phyloP scores from a whole-genome alignment of 2,797 vertebrate species.

The Muscicapa comitata region DNA sequence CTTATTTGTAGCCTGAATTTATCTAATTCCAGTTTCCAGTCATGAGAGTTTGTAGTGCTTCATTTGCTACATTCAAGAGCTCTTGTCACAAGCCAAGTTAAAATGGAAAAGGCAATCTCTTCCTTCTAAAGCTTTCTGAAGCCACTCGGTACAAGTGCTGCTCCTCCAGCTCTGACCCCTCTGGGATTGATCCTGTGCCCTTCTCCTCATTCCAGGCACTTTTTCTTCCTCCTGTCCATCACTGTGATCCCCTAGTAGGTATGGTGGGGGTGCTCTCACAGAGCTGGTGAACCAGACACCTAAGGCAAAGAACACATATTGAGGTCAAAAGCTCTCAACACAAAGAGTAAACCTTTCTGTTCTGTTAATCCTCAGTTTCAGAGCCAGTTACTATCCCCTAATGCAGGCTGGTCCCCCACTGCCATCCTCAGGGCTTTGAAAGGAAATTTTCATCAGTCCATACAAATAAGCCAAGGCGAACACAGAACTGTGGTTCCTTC shows the following conservation, averaged over 20 bases:
- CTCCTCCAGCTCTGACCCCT: background rate
- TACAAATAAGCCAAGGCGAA: background rate
- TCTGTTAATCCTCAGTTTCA: background rate
- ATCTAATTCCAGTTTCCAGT: background rate
- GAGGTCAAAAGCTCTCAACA: background rate
- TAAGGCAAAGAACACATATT: background rate
- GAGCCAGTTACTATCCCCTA: background rate
- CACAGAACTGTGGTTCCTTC: fast-evolving
- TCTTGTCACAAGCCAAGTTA: background rate
- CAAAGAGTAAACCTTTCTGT: background rate
- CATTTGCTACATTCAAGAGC: background rate
- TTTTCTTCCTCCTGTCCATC: background rate
- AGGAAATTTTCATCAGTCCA: background rate
- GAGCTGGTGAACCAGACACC: background rate
- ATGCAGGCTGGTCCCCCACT: background rate
- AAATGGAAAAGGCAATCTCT: background rate
- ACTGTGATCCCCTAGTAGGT: fast-evolving
- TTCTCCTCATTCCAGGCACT: background rate
- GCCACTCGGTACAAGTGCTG: background rate
- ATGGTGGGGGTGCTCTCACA: background rate
- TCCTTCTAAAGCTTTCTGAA: background rate
- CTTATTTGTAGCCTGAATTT: background rate
- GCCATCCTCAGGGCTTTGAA: background rate
- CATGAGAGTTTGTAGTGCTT: background rate
- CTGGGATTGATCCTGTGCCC: background rate